Conservation (phyloP, 2,888 invertebrate genomes). For the Epinotia nisella region DNA sequence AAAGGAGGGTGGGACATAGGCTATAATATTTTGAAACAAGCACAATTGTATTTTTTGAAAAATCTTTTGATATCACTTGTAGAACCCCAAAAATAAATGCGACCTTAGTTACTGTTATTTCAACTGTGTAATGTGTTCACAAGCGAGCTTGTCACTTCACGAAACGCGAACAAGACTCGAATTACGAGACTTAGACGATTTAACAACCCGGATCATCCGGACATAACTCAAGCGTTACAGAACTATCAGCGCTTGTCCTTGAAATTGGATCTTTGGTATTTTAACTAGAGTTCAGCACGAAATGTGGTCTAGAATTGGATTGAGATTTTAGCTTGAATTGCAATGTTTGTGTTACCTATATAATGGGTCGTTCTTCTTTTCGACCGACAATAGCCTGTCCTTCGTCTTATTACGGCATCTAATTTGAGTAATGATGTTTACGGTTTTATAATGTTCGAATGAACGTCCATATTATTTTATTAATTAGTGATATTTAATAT, state of each 20-base stretch:
- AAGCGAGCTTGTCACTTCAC: constrained; percentile 19
- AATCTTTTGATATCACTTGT: too few relatives aligned
- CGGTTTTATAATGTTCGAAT: too few relatives aligned
- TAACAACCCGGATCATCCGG: constrained; percentile 23
- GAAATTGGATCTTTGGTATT: not conserved
- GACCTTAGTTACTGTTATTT: not conserved
- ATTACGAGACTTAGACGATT: constrained; percentile 11
- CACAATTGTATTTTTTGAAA: too few relatives aligned
- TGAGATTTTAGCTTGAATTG: not conserved
- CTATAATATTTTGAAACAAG: too few relatives aligned
- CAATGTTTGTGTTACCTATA: not conserved
- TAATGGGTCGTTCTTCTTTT: too few relatives aligned
- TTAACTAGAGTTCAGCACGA: not conserved
- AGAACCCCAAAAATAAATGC: not conserved
- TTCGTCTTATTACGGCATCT: too few relatives aligned
- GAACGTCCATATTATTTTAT: too few relatives aligned
- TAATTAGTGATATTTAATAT: too few relatives aligned
- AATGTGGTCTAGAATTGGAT: not conserved
- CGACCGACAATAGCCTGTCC: too few relatives aligned
- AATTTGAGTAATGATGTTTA: too few relatives aligned
- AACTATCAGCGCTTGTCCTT: constrained; percentile 1
- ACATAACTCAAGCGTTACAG: not conserved
- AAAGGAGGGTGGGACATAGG: too few relatives aligned
- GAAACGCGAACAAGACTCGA: constrained; percentile 23
- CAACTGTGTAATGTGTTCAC: not conserved